Conservation (phyloP, 2,113 vertebrate genomes). For the Gracilinanus agilis region DNA sequence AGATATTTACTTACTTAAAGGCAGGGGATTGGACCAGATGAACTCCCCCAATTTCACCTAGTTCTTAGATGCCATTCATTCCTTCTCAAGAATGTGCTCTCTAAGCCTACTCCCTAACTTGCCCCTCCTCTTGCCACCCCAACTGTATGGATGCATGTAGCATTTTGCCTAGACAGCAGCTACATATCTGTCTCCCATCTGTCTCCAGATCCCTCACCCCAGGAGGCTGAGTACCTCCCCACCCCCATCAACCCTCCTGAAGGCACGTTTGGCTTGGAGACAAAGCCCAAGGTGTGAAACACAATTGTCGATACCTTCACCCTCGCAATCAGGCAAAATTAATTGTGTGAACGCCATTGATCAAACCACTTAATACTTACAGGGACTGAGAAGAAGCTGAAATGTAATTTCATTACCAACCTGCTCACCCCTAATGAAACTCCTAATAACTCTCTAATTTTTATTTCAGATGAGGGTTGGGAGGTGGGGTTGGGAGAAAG, state of each 20-base stretch:
- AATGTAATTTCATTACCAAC: conserved; percentile 89
- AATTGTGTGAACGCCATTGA: conserved; percentile 89
- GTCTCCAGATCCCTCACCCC: background rate
- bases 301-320: conserved; percentile 84
- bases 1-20: background rate
- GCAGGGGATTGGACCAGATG: background rate
- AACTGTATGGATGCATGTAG: conserved; percentile 14
- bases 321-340: conserved; percentile 86
- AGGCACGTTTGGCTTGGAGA: conserved; percentile 68
- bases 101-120: background rate
- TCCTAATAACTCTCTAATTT: conserved; percentile 88
- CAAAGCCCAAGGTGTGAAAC: conserved; percentile 83
- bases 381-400: conserved; percentile 83
- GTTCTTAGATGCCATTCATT: conserved; percentile 18
- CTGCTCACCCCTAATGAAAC: conserved; percentile 88
- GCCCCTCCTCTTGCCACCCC: background rate
- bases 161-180: background rate
- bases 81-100: conserved; percentile 27
- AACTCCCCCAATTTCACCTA: background rate
- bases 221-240: background rate
- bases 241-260: conserved; percentile 47
- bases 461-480: conserved; percentile 85
- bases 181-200: background rate
- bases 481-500: conserved; percentile 56
- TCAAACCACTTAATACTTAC: conserved; percentile 86